Base-by-base conservation (phyloP, 2,888 invertebrate species). In the Phymatocera aterrima region DNA sequence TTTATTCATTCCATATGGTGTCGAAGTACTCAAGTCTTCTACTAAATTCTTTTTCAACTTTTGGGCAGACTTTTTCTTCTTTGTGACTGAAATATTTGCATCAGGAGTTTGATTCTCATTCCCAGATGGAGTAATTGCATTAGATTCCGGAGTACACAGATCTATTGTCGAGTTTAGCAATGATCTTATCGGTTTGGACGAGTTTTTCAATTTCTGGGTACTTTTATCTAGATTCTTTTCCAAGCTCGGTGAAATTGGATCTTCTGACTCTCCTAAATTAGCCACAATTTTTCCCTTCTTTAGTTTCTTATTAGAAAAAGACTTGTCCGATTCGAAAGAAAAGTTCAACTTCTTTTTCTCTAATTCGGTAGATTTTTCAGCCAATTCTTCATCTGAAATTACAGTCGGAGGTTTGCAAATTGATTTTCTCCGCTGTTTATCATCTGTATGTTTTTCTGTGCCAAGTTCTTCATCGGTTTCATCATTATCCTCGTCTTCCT, bases 401-500 rank as follows among this genome's bases (percentile, higher is more conserved):
- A 40, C 40, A 8, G 64, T 37, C 18, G 60, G 60, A 31, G 60
- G 24, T 68, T 43, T n/a, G 28, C 6, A 0, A 18, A 46, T 6
- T n/a, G 68, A 68, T 18, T 65, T 65, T 21, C 21, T 18, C 24
- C 21, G 37, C 40, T 6, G 21, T 65, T 46, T 57, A 6, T 51
- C 24, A 28, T 75, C 34, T 28, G 57, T 3, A 24, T 78, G 24
- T 72, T 24, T 24, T n/a, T n/a, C n/a, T 4, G 18, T 43, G 34
- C 77, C 34, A 10, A 37, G 3, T 64, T 61, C 64, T 15, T 70
- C 72, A 12, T 21, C 65, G 8, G 77, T 80, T 0, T 77, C 79
- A 1, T 79, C 81, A 0, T 82, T 68, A 2, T 78, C 78, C 3
- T 79, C 81, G 4, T 79, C 77, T 3, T 72, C n/a, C 8, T 60